Evolutionary conservation across 2,888 invertebrate species (phyloP).

Genomic region (Uloborus plumipes): DNA sequence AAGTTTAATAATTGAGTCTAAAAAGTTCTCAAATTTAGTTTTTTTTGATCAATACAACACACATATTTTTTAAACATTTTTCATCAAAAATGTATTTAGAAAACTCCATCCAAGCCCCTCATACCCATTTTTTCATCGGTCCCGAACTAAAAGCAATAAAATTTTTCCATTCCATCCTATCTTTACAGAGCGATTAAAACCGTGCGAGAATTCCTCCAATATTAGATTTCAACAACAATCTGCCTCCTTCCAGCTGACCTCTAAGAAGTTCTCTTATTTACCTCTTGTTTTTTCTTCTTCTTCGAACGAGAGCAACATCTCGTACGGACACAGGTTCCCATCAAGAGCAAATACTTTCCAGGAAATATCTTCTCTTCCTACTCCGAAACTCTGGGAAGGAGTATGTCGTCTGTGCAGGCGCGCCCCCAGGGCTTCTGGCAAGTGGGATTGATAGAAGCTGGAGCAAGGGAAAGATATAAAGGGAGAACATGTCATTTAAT

Average conservation of each 20-base stretch:
- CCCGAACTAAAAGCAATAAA: too few relatives aligned
- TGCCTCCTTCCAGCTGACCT: slow-evolving; percentile 6
- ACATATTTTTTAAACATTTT: too few relatives aligned
- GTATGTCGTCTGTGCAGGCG: background rate
- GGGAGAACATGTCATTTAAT: slow-evolving; percentile 23
- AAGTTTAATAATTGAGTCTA: too few relatives aligned
- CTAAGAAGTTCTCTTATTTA: slow-evolving; percentile 25
- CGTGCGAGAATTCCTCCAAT: too few relatives aligned
- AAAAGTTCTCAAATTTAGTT: too few relatives aligned
- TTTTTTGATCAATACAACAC: too few relatives aligned
- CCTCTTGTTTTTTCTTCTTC: slow-evolving; percentile 42
- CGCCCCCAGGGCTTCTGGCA: too few relatives aligned
- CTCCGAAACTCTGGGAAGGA: background rate
- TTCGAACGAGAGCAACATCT: background rate
- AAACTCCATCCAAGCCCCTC: too few relatives aligned
- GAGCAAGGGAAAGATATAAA: background rate
- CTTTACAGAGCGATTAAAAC: too few relatives aligned
- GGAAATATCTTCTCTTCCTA: slow-evolving; percentile 22
- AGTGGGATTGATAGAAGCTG: slow-evolving; percentile 4
- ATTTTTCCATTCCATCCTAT: too few relatives aligned
- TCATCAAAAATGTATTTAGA: too few relatives aligned
- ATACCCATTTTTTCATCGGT: too few relatives aligned
- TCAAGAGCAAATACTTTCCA: slow-evolving; percentile 38
- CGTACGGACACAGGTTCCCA: slow-evolving; percentile 6
- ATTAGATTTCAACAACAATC: slow-evolving; percentile 28